Evolutionary conservation across 1,140 invertebrate species (phyloP).

Genomic region (Diploscapter pachys): DNA sequence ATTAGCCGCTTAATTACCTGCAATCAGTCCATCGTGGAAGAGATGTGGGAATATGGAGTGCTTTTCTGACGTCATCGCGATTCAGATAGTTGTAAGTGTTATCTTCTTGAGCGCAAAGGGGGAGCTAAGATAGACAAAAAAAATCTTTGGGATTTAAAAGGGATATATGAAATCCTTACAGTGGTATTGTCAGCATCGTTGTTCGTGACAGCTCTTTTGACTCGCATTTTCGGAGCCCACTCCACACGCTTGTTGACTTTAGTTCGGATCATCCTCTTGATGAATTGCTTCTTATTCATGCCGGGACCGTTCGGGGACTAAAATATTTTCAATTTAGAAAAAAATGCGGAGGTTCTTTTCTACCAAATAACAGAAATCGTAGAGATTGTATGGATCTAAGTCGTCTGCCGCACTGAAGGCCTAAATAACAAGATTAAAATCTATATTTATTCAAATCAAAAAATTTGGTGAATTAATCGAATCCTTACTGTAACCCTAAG

Average conservation of each 20-base stretch:
- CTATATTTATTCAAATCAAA: slow-evolving; percentile 14
- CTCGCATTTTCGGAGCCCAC: slow-evolving; percentile 1
- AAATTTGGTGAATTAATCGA: too few species aligned
- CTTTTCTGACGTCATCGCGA: slow-evolving; percentile 31
- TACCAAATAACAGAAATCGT: slow-evolving; percentile 21
- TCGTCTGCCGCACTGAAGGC: slow-evolving; percentile 13
- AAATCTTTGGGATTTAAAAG: too few species aligned
- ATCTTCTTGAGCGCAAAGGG: slow-evolving; percentile 29
- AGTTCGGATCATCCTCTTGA: slow-evolving; percentile 1
- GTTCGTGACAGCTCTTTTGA: not conserved
- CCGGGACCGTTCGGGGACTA: not conserved
- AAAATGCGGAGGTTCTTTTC: not conserved
- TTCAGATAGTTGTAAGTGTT: slow-evolving; percentile 30
- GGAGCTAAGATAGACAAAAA: not conserved
- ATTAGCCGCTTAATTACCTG: slow-evolving; percentile 14
- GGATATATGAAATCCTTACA: not conserved
- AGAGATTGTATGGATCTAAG: slow-evolving; percentile 24
- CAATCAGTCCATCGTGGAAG: slow-evolving; percentile 26
- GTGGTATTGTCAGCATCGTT: not conserved
- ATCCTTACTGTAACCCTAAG: not conserved
- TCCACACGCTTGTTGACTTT: too few species aligned
- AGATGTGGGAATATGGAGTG: slow-evolving; percentile 30
- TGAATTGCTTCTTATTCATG: slow-evolving; percentile 22
- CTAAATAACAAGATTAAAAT: slow-evolving; percentile 47
- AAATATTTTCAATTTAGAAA: too few species aligned